Conservation (phyloP, 2,797 vertebrate species). For the Ctenosaura bakeri region DNA sequence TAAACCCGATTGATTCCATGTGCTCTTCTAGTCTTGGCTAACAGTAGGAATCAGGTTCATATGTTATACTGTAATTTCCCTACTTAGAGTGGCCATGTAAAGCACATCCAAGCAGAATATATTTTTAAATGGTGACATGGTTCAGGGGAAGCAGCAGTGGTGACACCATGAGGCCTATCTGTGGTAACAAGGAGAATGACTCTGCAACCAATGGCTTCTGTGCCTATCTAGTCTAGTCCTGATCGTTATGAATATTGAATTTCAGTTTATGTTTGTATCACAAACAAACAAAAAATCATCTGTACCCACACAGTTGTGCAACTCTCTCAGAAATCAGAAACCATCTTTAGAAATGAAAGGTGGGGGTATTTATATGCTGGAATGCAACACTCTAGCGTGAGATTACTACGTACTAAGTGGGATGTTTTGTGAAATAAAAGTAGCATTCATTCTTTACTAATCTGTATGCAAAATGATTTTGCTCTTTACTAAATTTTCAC, state of each 20-base stretch:
- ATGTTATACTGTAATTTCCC: too few relatives aligned
- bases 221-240: neutral
- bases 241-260: neutral
- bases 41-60: too few relatives aligned
- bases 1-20: too few relatives aligned
- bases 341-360: neutral
- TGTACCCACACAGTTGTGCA: too few relatives aligned
- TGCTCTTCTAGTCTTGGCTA: too few relatives aligned
- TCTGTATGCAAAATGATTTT: constrained; percentile 32
- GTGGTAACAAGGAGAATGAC: neutral
- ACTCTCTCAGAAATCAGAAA: neutral
- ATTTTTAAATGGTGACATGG: too few relatives aligned
- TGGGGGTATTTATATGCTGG: neutral
- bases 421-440: constrained; percentile 23
- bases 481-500: constrained; percentile 24
- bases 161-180: neutral
- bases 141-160: too few relatives aligned
- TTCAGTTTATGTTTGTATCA: too few relatives aligned
- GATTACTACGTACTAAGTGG: neutral
- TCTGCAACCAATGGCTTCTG: neutral
- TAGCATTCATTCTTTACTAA: neutral
- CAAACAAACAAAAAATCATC: too few relatives aligned
- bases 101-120: too few relatives aligned
- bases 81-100: too few relatives aligned
- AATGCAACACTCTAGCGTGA: neutral